Base-by-base conservation (phyloP, 2,113 vertebrate genomes). In the Paracyprichromis sp. region DNA sequence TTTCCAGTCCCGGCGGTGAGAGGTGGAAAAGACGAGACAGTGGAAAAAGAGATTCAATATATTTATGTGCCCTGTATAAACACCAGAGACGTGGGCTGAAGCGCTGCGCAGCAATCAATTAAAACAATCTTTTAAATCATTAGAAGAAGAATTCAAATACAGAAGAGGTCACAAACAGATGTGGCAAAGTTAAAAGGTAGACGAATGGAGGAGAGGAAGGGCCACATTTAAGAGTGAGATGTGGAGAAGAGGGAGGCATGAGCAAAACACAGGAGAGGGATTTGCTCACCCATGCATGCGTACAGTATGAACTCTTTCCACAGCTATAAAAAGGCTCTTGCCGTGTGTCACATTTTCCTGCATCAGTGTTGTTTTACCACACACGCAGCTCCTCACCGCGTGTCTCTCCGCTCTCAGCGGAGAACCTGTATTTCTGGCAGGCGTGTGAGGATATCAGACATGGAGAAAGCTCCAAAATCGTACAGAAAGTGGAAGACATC, bases 401-500 rank as follows among this genome's bases (percentile, higher is more conserved):
- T 84, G 34, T 31, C 45, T 85, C 21, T 87, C 76, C 73, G 26
- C 43, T 76, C 73, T 52, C 88, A 99, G 98, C 96, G 1, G 98
- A 99, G 96, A 99, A 99, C 95, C 95, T 99, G 91, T 97, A 96
- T 88, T 99, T 99, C 95, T 99, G 98, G 98, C 97, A 97, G 92
- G 98, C 97, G 0, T 99, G 98, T 21, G 98, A 99, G 92, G 97
- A 98, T 16, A 87, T 99, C 53, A 95, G 97, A 83, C 97, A 98
- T 0, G 98, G 98, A 47, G 97, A 98, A 80, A 97, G 96, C 61
- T 97, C 97, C 82, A 97, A 88, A 91, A 95, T 99, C 7, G 2
- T 89, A 0, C 88, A 96, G 82, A 97, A 96, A 9, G 97, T 98
- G 91, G 97, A 97, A 0, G 93, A 97, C 2, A 96, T 98, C 80